A percentile compares a stretch with the other conserved stretches of the same genome.
phyloP scores from a whole-genome alignment of 2,797 vertebrate genomes.

The Danio aesculapii region DNA sequence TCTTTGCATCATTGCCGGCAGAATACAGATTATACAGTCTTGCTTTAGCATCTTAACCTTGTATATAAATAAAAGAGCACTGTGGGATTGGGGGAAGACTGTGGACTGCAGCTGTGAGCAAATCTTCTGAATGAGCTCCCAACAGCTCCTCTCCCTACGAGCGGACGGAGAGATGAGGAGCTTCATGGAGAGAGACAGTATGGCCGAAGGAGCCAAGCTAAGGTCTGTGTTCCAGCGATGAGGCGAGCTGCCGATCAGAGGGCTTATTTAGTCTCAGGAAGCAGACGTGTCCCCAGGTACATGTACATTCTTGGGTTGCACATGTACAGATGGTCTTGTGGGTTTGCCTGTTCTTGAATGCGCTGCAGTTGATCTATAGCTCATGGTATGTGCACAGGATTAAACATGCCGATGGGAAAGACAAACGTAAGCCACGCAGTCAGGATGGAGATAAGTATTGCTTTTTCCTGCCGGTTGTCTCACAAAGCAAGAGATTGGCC shows the following conservation, averaged over 20 bases:
- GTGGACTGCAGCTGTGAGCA: conserved; percentile 20
- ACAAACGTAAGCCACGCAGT: conserved; percentile 68
- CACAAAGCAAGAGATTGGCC: not conserved
- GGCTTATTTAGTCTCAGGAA: conserved; percentile 60
- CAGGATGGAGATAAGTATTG: conserved; percentile 64
- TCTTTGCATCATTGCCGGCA: not conserved
- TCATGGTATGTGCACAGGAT: conserved; percentile 55
- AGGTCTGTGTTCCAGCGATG: conserved; percentile 51
- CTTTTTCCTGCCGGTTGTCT: not conserved
- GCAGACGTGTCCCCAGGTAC: conserved; percentile 44
- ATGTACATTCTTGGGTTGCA: conserved; percentile 39
- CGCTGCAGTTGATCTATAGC: conserved; percentile 86
- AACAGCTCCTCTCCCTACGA: conserved; percentile 51
- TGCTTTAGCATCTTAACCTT: conserved; percentile 1
- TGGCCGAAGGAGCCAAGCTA: conserved; percentile 28
- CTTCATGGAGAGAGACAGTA: conserved; percentile 42
- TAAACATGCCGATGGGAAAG: conserved; percentile 70
- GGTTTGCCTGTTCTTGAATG: conserved; percentile 76
- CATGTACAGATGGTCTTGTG: conserved; percentile 53
- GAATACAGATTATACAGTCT: not conserved
- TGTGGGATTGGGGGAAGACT: not conserved
- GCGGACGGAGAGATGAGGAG: conserved; percentile 51
- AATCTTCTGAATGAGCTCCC: conserved; percentile 21
- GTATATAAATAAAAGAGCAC: conserved; percentile 8
- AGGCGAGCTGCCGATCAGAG: conserved; percentile 54